Evolutionary conservation across 1,140 invertebrate species (phyloP), one percentile per base, ranked within the genome.

Genomic region (Aricia agestis): DNA sequence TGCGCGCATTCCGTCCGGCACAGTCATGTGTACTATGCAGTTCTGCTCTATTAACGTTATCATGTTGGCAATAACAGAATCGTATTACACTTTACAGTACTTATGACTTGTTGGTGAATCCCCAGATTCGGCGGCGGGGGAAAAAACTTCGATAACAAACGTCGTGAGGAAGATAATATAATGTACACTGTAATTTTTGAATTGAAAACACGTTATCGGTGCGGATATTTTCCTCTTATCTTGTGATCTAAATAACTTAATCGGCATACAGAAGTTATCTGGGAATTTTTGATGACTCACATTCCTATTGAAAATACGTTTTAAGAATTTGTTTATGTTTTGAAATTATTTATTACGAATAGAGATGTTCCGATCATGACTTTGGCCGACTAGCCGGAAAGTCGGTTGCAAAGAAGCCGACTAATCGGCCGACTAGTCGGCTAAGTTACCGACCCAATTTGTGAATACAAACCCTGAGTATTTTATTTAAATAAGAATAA

Each of bases 31-130:
- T 73, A 83, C 57, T 61, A 69, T 69, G 68, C 68, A 69, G 68
- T 69, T 69, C 57, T 84, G 87, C 86, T 90, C 86, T 75, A 88
- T 84, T 90, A 85, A 82, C 77, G 79, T 88, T 88, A 90, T 87
- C 84, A 85, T 75, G 75, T 76, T 80, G 81, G 79, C 86, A 77
- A 86, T 74, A 83, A 82, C 84, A 80, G 80, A 83, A 80, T 79
- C 78, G 78, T 79, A 69, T 70, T 78, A 68, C 83, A 82, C 80
- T 82, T 70, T 78, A 68, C 83, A 82, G 81, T 82, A 25, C 3
- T 25, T 3, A 74, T 72, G 75, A 77, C 75, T 52, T 15, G 45
- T 52, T 9, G 45, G 45, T 52, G 4, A 52, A 52, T 52, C 45
- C 45, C 41, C 45, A 3, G 45, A 13, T 1, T 52, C 9, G 3